Evolutionary conservation across 2,797 vertebrate genomes (phyloP).

Genomic region (Holocentrus rufus): DNA sequence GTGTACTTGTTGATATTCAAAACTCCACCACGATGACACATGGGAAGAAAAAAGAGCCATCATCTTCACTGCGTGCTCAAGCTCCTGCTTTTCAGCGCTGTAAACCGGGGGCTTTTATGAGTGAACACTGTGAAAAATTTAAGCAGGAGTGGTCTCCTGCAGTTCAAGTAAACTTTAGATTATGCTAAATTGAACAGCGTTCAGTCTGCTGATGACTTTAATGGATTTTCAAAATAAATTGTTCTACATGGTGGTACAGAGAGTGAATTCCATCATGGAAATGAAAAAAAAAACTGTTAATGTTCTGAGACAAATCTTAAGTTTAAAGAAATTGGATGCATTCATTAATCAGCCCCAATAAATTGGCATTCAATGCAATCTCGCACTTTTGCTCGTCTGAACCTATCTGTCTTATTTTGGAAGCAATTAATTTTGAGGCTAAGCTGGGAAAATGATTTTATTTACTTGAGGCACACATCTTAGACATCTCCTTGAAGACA

Average conservation of each 20-base stretch:
- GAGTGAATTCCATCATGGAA: conserved; percentile 49
- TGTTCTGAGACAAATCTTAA: conserved; percentile 49
- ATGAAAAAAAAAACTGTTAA: conserved; percentile 41
- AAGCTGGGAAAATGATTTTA: conserved; percentile 57
- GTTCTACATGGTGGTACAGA: conserved; percentile 59
- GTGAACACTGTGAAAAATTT: conserved; percentile 43
- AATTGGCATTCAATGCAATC: conserved; percentile 40
- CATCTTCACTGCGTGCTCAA: conserved; percentile 49
- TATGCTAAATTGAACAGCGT: conserved; percentile 65
- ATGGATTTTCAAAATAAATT: conserved; percentile 71
- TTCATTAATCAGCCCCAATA: conserved; percentile 48
- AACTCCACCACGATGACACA: conserved; percentile 7
- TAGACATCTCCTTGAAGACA: conserved; percentile 31
- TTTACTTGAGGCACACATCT: conserved; percentile 25
- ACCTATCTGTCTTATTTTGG: conserved; percentile 50
- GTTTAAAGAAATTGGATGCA: conserved; percentile 50
- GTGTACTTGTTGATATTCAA: conserved; percentile 47
- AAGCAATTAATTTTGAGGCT: conserved; percentile 53
- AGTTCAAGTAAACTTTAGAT: conserved; percentile 65
- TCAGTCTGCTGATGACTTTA: conserved; percentile 61
- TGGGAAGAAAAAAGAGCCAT: conserved; percentile 18
- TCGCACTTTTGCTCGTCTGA: conserved; percentile 51
- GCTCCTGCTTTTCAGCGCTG: conserved; percentile 63
- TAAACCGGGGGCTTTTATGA: conserved; percentile 66
- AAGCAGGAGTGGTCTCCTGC: conserved; percentile 59